Conservation (phyloP, 2,797 vertebrate genomes). For the Mastacembelus armatus region DNA sequence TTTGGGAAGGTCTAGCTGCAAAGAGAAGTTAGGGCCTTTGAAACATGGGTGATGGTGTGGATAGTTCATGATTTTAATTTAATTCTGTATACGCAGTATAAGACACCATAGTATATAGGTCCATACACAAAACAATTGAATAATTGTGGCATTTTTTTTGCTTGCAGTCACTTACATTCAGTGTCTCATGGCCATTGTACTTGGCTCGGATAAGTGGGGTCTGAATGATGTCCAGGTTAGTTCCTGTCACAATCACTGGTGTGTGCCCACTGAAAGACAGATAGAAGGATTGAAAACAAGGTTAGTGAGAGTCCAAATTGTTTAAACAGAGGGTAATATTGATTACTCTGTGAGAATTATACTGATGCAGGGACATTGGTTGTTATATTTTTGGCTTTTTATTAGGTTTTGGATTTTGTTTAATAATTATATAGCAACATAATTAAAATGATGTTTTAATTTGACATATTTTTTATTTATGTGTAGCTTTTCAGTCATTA, state of each 20-base stretch:
- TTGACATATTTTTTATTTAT: too few species aligned
- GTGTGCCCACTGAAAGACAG: conserved; percentile 90
- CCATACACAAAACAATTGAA: background rate
- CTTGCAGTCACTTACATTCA: conserved; percentile 89
- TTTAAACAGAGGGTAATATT: conserved; percentile 24
- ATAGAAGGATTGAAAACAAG: background rate
- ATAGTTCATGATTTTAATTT: conserved; percentile 11
- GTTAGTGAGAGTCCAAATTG: background rate
- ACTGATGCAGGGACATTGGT: background rate
- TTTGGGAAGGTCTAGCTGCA: conserved; percentile 4
- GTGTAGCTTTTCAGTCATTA: too few species aligned
- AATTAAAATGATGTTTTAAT: too few species aligned
- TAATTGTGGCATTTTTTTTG: background rate
- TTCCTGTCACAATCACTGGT: conserved; percentile 94
- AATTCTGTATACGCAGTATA: too few species aligned
- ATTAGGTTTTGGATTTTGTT: background rate
- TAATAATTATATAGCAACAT: too few species aligned
- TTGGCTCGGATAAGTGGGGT: conserved; percentile 96
- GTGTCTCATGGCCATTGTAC: conserved; percentile 91
- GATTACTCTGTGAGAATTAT: background rate
- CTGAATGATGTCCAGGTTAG: conserved; percentile 97
- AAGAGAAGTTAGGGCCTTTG: conserved; percentile 3
- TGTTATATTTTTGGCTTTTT: too few species aligned
- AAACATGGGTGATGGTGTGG: conserved; percentile 4
- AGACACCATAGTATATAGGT: too few species aligned